These are phyloP conservation scores for Sula dactylatra DNA, from an alignment of 2,113 vertebrate species.

Conservation along the genomic window DNA sequence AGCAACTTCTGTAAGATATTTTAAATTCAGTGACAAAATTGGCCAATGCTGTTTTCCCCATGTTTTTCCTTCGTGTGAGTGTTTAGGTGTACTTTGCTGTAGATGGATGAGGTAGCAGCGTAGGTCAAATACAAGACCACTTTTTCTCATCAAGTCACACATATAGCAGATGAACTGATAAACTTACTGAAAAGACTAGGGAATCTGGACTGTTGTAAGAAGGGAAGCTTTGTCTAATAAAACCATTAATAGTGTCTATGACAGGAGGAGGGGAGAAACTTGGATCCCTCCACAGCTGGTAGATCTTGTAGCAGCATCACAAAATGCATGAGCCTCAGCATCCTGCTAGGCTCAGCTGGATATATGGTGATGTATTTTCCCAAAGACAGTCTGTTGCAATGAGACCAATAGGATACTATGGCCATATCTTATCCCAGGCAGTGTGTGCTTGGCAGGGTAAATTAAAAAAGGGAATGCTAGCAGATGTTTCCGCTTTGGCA, in stretches of 20 bases:
- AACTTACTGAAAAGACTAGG: neutral
- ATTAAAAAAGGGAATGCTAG: neutral
- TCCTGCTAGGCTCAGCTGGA: neutral
- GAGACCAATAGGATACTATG: neutral
- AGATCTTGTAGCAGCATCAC: neutral
- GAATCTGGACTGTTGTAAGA: neutral
- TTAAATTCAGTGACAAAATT: neutral
- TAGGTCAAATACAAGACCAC: neutral
- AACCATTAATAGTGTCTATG: neutral
- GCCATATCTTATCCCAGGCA: neutral
- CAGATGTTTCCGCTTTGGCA: neutral
- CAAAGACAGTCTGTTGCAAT: neutral
- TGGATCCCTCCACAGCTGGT: neutral
- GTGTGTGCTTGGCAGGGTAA: neutral
- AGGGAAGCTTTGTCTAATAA: neutral
- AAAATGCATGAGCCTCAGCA: neutral
- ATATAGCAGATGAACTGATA: neutral
- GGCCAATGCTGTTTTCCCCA: neutral
- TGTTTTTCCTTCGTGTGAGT: neutral
- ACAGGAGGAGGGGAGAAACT: neutral
- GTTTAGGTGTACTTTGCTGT: neutral
- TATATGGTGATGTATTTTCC: neutral
- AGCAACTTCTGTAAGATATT: neutral
- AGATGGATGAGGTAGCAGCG: neutral
- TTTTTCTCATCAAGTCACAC: neutral